Evolutionary conservation across 2,113 vertebrate species (phyloP).

Genomic region (Micronycteris hirsuta): DNA sequence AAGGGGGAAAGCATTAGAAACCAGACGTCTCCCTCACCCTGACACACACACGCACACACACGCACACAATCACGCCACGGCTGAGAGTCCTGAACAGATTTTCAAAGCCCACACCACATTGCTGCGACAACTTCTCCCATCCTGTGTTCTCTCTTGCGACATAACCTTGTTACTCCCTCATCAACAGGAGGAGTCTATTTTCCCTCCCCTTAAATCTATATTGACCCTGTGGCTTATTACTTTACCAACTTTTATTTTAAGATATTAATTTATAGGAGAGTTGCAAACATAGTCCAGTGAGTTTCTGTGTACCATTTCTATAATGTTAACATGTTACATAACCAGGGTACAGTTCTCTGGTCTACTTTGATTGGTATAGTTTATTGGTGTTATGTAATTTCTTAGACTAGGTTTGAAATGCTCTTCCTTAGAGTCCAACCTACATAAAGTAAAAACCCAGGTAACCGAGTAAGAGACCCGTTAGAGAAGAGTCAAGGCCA

Average conservation of each 20-base stretch:
- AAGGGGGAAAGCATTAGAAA: not conserved
- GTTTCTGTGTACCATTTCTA: not conserved
- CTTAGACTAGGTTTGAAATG: not conserved
- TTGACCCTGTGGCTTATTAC: not conserved
- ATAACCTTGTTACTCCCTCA: not conserved
- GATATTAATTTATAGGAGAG: not conserved
- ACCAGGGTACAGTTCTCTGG: not conserved
- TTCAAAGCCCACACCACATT: not conserved
- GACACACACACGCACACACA: not conserved
- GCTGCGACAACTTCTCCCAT: not conserved
- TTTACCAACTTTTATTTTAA: not conserved
- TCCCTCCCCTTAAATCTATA: not conserved
- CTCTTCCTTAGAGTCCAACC: not conserved
- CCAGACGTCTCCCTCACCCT: not conserved
- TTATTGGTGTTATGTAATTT: not conserved
- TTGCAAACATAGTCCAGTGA: not conserved
- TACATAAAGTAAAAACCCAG: not conserved
- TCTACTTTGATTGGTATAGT: not conserved
- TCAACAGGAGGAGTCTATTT: not conserved
- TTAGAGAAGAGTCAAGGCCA: not conserved
- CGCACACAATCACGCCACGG: not conserved
- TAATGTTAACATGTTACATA: not conserved
- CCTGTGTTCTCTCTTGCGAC: not conserved
- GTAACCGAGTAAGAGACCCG: not conserved
- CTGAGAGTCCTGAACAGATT: not conserved